These are phyloP conservation scores for Subacronicta megacephala DNA, from an alignment of 2,888 invertebrate species.

Conservation along the genomic window DNA sequence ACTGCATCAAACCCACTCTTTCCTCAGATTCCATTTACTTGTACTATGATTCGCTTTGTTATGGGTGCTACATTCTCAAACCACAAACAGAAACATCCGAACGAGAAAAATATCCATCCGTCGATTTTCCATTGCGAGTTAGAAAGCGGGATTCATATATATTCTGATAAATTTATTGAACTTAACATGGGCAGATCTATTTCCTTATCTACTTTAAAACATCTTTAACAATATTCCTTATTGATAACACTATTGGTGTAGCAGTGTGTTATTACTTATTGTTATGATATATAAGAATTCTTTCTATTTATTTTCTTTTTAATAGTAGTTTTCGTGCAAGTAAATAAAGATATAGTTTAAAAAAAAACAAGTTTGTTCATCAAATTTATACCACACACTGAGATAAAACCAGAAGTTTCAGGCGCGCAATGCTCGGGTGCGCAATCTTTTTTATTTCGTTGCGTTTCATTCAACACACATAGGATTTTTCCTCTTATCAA, in stretches of 20 bases:
- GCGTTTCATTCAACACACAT: slow-evolving; percentile 62
- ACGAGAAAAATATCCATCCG: slow-evolving; percentile 8
- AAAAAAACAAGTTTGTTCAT: background rate
- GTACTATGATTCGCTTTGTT: slow-evolving; percentile 27
- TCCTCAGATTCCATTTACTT: slow-evolving; percentile 30
- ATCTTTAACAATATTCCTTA: too few species aligned
- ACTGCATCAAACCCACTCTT: slow-evolving; percentile 9
- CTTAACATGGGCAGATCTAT: background rate
- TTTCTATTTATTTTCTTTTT: too few species aligned
- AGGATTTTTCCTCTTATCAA: slow-evolving; percentile 54
- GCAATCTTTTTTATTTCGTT: slow-evolving; percentile 67
- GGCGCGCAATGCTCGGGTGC: slow-evolving; percentile 49
- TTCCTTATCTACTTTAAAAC: too few species aligned
- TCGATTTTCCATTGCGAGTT: slow-evolving; percentile 5
- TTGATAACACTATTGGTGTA: too few species aligned
- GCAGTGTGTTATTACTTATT: too few species aligned
- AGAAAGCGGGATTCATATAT: background rate
- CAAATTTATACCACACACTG: slow-evolving; percentile 48
- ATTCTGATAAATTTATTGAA: background rate
- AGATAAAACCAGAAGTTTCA: slow-evolving; percentile 58
- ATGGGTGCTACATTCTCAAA: slow-evolving; percentile 15
- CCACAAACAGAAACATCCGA: slow-evolving; percentile 11
- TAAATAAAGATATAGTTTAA: too few species aligned
- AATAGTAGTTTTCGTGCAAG: too few species aligned
- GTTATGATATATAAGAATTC: too few species aligned